phyloP scores from a whole-genome alignment of 2,113 vertebrate genomes.

The Sphaerodactylus townsendi region DNA sequence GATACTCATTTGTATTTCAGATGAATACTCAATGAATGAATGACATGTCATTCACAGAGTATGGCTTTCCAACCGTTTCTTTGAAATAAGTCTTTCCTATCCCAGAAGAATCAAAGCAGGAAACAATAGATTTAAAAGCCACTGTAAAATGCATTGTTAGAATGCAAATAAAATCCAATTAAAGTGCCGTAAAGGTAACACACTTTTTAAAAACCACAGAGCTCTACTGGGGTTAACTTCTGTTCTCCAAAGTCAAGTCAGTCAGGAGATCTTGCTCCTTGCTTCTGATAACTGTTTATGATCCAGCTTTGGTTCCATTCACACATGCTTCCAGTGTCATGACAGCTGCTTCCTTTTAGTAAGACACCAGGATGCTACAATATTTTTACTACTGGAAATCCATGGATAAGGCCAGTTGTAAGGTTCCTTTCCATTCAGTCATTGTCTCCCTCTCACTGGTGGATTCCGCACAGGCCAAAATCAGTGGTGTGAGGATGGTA shows the following conservation, averaged over 20 bases:
- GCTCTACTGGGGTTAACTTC: neutral
- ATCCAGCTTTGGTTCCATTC: neutral
- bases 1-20: slow-evolving; percentile 45
- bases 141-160: neutral
- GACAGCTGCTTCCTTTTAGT: neutral
- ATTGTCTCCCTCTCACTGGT: neutral
- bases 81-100: neutral
- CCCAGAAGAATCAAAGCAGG: neutral
- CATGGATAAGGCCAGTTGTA: neutral
- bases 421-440: neutral
- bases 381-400: neutral
- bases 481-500: too few species aligned
- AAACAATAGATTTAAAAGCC: slow-evolving; percentile 11
- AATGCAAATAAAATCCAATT: neutral
- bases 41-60: neutral
- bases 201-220: neutral
- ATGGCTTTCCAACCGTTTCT: neutral
- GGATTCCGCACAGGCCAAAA: too few species aligned
- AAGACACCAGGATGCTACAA: neutral
- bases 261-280: neutral
- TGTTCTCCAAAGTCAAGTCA: neutral
- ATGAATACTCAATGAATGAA: slow-evolving; percentile 29
- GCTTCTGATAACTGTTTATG: neutral
- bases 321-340: neutral
- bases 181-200: neutral